Evolutionary conservation across 2,113 vertebrate species (phyloP).

Genomic region (Lathamus discolor): DNA sequence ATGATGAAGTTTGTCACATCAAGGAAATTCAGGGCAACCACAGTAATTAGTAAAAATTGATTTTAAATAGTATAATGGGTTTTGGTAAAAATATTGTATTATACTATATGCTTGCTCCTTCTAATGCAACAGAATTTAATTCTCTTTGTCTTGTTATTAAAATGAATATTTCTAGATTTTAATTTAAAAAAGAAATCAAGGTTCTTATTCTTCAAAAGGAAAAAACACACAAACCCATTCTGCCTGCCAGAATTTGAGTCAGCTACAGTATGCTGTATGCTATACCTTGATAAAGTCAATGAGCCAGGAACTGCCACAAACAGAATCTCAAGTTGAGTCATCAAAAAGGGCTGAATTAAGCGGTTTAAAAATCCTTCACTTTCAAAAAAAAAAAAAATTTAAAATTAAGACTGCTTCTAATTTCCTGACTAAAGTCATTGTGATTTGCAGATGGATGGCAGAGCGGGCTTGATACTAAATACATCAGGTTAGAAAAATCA

Average conservation of each 20-base stretch:
- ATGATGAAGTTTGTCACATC: not conserved
- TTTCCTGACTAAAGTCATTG: constrained; percentile 23
- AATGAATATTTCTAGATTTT: not conserved
- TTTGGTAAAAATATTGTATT: not conserved
- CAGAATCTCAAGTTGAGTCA: constrained; percentile 8
- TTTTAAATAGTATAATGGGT: not conserved
- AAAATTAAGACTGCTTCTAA: constrained; percentile 35
- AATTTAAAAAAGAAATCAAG: not conserved
- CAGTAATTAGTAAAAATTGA: not conserved
- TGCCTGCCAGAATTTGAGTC: constrained; percentile 13
- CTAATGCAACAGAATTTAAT: not conserved
- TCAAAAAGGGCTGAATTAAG: constrained; percentile 10
- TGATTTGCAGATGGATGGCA: constrained; percentile 27
- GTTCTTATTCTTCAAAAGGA: not conserved
- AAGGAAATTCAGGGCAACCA: not conserved
- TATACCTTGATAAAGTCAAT: not conserved
- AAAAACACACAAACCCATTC: not conserved
- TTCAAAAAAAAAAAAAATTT: not conserved
- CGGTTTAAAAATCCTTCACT: constrained; percentile 9
- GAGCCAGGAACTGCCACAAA: constrained; percentile 13
- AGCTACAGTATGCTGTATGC: not conserved
- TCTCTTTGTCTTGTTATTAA: not conserved
- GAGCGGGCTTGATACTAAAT: constrained; percentile 48
- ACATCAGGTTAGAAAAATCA: constrained; percentile 55
- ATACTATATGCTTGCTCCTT: not conserved